phyloP scores from a whole-genome alignment of 1,140 invertebrate genomes.

The Trachymyrmex cornetzi region DNA sequence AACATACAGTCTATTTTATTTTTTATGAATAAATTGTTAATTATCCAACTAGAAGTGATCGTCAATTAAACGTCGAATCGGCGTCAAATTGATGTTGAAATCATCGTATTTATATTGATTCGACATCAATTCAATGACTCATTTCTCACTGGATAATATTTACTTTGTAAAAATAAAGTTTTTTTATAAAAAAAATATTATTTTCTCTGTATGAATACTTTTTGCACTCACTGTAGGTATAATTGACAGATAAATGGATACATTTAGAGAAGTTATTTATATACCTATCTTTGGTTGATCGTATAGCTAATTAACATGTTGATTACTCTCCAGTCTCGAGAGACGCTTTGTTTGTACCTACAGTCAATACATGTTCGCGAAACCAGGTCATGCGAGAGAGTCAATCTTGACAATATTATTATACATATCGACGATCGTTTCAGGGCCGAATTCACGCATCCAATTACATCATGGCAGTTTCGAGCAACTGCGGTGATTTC shows the following conservation, averaged over 20 bases:
- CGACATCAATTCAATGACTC: no score
- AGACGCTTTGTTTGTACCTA: background rate
- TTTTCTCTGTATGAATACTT: no score
- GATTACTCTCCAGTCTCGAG: background rate
- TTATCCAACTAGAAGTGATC: no score
- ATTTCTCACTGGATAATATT: no score
- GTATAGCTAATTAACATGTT: background rate
- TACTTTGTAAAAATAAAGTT: no score
- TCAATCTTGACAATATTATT: conserved; percentile 51
- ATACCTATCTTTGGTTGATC: background rate
- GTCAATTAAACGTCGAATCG: no score
- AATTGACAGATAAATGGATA: background rate
- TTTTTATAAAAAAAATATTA: no score
- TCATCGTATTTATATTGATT: no score
- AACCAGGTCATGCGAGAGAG: conserved; percentile 6
- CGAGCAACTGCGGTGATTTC: conserved; percentile 11
- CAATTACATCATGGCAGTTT: background rate
- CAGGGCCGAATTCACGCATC: background rate
- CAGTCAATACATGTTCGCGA: background rate
- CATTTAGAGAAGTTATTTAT: background rate
- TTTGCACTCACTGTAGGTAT: no score
- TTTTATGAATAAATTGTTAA: no score
- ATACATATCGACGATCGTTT: background rate
- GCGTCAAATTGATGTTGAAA: no score
- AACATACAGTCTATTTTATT: no score